Percentiles rank a stretch among this genome's conserved stretches.
These are phyloP conservation scores for Falco naumanni DNA, from an alignment of 2,797 vertebrate species.

Conservation along the genomic window DNA sequence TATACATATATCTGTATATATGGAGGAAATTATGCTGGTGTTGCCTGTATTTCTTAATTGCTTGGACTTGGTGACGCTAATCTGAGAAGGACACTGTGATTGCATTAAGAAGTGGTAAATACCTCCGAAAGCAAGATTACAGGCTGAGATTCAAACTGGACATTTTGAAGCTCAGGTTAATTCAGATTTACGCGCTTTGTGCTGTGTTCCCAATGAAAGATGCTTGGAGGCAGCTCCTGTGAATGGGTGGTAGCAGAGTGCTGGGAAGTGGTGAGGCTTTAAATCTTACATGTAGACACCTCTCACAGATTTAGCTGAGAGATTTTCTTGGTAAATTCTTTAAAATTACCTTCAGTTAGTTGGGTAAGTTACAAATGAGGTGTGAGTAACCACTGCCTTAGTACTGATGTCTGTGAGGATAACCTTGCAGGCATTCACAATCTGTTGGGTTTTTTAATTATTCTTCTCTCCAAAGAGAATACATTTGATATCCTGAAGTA, in stretches of 20 bases:
- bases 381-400: not conserved
- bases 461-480: not conserved
- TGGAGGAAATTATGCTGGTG: rapidly evolving
- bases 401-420: not conserved
- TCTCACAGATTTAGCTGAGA: not conserved
- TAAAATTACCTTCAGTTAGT: not conserved
- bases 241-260: not conserved
- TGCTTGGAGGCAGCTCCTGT: not conserved
- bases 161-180: not conserved
- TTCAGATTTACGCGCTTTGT: not conserved
- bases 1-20: too few species aligned
- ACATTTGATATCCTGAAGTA: not conserved
- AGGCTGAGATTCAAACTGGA: not conserved
- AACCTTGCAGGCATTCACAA: not conserved
- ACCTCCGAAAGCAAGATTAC: not conserved
- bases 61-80: not conserved
- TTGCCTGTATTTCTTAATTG: not conserved
- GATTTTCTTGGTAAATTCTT: not conserved
- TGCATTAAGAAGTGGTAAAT: not conserved
- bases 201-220: not conserved
- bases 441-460: not conserved
- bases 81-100: not conserved
- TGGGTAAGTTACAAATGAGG: not conserved
- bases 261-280: not conserved
- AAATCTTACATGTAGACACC: not conserved